Percentiles rank a stretch among this genome's conserved stretches.
phyloP scores from a whole-genome alignment of 2,113 vertebrate species.

The Raja brachyura region DNA sequence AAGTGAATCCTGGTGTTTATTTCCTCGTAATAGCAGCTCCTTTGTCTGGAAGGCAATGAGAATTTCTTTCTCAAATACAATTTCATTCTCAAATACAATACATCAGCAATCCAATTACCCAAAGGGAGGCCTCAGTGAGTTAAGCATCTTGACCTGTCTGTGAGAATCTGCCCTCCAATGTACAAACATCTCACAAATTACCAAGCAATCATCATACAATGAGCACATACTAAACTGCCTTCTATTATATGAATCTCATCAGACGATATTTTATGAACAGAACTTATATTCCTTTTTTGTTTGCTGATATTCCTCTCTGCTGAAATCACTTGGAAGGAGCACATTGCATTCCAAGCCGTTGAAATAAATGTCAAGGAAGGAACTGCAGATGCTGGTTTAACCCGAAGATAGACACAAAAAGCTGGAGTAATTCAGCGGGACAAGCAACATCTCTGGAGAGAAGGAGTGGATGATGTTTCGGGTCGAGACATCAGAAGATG shows the following conservation, averaged over 20 bases:
- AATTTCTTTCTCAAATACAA: constrained; percentile 15
- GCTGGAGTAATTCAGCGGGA: too few relatives aligned
- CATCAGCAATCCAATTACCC: background rate
- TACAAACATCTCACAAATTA: background rate
- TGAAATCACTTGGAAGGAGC: too few relatives aligned
- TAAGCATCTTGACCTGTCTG: constrained; percentile 5
- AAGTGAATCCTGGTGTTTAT: too few relatives aligned
- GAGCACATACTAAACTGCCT: background rate
- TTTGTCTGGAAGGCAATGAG: constrained; percentile 1
- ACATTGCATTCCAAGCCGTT: background rate
- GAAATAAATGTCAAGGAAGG: background rate
- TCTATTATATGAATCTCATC: background rate
- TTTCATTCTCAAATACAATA: background rate
- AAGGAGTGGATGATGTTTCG: too few relatives aligned
- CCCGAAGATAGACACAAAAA: too few relatives aligned
- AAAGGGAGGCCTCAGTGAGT: background rate
- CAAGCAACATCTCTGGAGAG: too few relatives aligned
- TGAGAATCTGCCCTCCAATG: background rate
- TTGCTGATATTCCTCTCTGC: background rate
- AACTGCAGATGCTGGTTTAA: too few relatives aligned
- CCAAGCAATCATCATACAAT: background rate
- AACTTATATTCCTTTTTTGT: background rate
- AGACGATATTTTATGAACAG: background rate
- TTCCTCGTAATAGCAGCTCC: background rate
- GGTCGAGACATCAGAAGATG: too few relatives aligned